These are phyloP conservation scores for Doryteuthis pealeii DNA, from an alignment of 1,140 invertebrate genomes.

Conservation along the genomic window DNA sequence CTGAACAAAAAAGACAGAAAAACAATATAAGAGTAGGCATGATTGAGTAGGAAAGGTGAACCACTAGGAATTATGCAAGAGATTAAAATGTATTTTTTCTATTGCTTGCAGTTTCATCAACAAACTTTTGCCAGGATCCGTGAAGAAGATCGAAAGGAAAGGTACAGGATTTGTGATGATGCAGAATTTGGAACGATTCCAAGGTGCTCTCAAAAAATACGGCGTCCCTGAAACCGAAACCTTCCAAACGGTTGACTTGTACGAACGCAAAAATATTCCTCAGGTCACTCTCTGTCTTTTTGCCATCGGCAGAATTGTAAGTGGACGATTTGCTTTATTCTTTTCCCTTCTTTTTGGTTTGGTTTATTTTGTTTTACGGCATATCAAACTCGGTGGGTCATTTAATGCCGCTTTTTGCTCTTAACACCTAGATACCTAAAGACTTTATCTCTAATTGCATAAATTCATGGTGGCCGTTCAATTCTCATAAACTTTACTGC, in stretches of 20 bases:
- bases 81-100: no score
- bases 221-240: constrained; percentile 87
- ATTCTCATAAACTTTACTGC: no score
- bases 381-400: no score
- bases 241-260: constrained; percentile 93
- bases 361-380: not conserved
- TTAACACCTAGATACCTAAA: no score
- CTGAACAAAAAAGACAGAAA: no score
- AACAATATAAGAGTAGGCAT: no score
- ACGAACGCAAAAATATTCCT: constrained; percentile 89
- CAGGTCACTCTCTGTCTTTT: constrained; percentile 85
- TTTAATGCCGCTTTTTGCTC: no score
- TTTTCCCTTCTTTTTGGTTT: no score
- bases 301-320: constrained; percentile 83
- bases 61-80: no score
- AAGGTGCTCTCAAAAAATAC: constrained; percentile 77
- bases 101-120: constrained; percentile 75
- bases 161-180: constrained; percentile 93
- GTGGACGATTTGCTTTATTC: constrained; percentile 57
- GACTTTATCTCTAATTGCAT: not conserved
- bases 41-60: no score
- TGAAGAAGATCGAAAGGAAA: constrained; percentile 83
- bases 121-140: constrained; percentile 77
- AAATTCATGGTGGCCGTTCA: no score
- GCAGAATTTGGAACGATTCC: constrained; percentile 91